phyloP scores from a whole-genome alignment of 2,797 vertebrate species.

The Agapornis canus region DNA sequence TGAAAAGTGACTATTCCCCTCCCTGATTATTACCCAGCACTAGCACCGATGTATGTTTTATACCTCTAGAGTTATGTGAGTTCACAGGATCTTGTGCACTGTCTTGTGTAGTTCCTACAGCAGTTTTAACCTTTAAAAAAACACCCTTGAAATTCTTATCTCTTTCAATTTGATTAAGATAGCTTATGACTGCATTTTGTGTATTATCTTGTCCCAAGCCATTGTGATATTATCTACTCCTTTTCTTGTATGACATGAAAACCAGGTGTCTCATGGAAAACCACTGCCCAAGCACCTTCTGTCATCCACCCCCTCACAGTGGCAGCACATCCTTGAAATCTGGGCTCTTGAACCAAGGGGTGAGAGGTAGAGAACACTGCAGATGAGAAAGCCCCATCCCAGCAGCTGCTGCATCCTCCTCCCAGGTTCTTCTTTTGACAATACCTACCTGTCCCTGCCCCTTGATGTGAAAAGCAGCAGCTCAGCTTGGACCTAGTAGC shows the following conservation, averaged over 20 bases:
- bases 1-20: background rate
- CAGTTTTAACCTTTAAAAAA: background rate
- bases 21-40: background rate
- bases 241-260: background rate
- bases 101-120: background rate
- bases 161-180: background rate
- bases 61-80: background rate
- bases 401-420: background rate
- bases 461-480: background rate
- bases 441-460: background rate
- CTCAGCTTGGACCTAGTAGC: background rate
- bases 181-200: background rate
- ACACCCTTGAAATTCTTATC: background rate
- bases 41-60: background rate
- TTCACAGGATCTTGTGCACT: background rate
- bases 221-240: background rate
- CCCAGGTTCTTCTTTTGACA: background rate
- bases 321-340: background rate
- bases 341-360: background rate
- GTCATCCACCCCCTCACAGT: background rate
- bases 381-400: background rate
- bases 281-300: background rate
- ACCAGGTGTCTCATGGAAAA: background rate
- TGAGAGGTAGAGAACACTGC: fast-evolving
- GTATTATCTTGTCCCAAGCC: background rate